Percentiles rank a stretch among this genome's conserved stretches.
phyloP scores from a whole-genome alignment of 2,113 vertebrate genomes.

The Butorides virescens region DNA sequence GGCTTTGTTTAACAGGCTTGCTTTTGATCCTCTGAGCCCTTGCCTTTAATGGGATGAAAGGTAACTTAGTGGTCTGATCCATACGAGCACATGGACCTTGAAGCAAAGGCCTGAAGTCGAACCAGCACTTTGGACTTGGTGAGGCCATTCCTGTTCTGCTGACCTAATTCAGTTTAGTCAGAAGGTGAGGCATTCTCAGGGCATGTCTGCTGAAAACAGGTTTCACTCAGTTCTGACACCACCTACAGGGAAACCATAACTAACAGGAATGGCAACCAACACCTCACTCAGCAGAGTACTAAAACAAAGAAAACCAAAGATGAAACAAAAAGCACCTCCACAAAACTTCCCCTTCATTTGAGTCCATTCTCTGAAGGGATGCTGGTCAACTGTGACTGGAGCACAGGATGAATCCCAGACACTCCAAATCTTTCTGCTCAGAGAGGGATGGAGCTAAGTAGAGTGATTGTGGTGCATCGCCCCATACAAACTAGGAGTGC shows the following conservation, averaged over 20 bases:
- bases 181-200: neutral
- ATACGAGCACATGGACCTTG: neutral
- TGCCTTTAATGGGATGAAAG: neutral
- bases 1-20: neutral
- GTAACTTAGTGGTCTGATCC: neutral
- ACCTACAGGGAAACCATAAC: neutral
- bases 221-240: neutral
- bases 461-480: too few species aligned
- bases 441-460: neutral
- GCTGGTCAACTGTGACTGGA: neutral
- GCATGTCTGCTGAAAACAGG: neutral
- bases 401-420: neutral
- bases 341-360: neutral
- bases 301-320: neutral
- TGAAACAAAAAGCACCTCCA: neutral
- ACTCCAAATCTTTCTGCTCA: neutral
- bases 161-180: neutral
- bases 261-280: neutral
- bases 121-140: neutral
- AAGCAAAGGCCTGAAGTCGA: neutral
- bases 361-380: neutral
- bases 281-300: neutral
- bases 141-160: neutral
- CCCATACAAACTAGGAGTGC: neutral
- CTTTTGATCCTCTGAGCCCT: neutral